A percentile compares a stretch with the other conserved stretches of the same genome.
Conservation (phyloP, 2,888 invertebrate genomes). For the Nemotelus nigrinus region DNA sequence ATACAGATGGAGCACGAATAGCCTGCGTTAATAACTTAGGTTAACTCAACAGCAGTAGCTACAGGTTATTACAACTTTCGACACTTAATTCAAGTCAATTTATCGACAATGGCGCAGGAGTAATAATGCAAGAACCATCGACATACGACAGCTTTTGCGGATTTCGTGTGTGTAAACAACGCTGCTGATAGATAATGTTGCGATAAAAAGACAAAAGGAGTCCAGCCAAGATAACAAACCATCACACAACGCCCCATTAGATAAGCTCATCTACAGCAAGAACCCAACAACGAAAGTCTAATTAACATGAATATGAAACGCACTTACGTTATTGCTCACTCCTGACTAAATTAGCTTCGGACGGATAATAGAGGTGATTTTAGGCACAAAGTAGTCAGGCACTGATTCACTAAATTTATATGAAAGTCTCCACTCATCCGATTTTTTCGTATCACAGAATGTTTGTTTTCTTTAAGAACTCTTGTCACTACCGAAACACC, state of each 20-base stretch:
- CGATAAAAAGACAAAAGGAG: neutral
- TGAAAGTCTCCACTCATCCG: neutral
- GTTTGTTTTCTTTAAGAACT: too few species aligned
- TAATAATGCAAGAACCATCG: neutral
- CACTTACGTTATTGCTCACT: constrained; percentile 26
- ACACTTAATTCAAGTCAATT: neutral
- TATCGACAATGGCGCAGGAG: constrained; percentile 20
- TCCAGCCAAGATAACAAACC: neutral
- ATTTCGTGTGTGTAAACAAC: neutral
- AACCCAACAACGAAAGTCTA: neutral
- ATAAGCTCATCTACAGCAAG: neutral
- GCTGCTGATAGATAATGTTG: neutral
- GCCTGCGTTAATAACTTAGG: too few species aligned
- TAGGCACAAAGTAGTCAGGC: constrained; percentile 25
- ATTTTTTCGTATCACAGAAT: neutral
- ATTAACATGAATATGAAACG: neutral
- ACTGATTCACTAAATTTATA: constrained; percentile 23
- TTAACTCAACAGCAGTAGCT: too few species aligned
- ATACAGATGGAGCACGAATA: too few species aligned
- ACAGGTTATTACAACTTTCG: too few species aligned
- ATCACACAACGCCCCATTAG: constrained; percentile 15
- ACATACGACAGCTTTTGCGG: neutral
- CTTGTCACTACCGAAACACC: too few species aligned
- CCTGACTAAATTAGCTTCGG: neutral
- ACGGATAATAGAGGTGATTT: neutral